phyloP scores from a whole-genome alignment of 2,888 invertebrate species.

The Clitarchus hookeri region DNA sequence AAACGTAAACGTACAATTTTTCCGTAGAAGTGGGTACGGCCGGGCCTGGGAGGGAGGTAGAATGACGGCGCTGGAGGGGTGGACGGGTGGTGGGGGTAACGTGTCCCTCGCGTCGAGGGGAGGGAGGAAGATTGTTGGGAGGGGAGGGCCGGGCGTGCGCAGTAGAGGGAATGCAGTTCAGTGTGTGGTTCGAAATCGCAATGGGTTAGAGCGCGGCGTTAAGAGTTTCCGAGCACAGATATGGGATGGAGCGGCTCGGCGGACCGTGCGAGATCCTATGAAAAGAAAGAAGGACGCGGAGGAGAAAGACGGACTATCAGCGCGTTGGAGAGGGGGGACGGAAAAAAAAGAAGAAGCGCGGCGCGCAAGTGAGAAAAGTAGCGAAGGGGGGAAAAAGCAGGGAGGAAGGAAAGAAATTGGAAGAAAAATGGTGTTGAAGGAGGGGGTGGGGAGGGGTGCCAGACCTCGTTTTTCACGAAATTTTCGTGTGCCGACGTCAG shows the following conservation, averaged over 20 bases:
- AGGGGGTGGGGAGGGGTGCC: slow-evolving; percentile 29
- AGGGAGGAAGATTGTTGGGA: background rate
- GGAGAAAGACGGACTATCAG: background rate
- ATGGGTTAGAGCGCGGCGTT: slow-evolving; percentile 35
- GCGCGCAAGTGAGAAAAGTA: slow-evolving; percentile 26
- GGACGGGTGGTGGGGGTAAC: slow-evolving; percentile 22
- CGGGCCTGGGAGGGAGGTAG: slow-evolving; percentile 17
- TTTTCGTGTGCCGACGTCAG: slow-evolving; percentile 38
- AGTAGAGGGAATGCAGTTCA: slow-evolving; percentile 25
- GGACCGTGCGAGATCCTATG: background rate
- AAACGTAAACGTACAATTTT: background rate
- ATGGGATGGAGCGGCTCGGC: slow-evolving; percentile 34
- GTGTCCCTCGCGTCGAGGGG: background rate
- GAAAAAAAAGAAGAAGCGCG: slow-evolving; percentile 26
- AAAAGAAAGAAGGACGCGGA: background rate
- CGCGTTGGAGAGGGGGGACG: background rate
- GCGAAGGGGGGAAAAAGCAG: slow-evolving; percentile 31
- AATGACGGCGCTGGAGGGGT: slow-evolving; percentile 5
- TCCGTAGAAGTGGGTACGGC: slow-evolving; percentile 1
- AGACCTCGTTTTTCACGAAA: slow-evolving; percentile 38
- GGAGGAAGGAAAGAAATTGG: slow-evolving; percentile 32
- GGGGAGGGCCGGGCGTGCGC: slow-evolving; percentile 27
- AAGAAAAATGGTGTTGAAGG: slow-evolving; percentile 21
- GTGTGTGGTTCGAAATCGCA: slow-evolving; percentile 36
- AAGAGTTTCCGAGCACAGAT: slow-evolving; percentile 26